Conservation (phyloP, 2,888 invertebrate species). For the Plagodis pulveraria region DNA sequence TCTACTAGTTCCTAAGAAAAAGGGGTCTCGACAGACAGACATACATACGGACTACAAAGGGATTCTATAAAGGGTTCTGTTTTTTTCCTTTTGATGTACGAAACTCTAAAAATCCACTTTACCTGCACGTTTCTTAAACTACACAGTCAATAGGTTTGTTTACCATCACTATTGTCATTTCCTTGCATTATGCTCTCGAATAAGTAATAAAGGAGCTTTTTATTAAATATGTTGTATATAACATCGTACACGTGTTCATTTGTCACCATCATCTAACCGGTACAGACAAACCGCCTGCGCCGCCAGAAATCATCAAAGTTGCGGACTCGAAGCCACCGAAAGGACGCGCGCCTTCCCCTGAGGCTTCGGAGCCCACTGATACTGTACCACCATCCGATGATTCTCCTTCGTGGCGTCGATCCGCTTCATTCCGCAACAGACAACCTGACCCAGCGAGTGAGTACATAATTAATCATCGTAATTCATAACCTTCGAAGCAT, state of each 20-base stretch:
- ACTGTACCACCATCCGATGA: constrained; percentile 56
- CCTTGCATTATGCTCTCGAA: no score
- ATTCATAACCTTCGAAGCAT: no score
- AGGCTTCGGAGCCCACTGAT: constrained; percentile 48
- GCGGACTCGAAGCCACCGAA: constrained; percentile 76
- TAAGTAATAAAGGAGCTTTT: no score
- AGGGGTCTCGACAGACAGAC: no score
- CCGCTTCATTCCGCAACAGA: constrained; percentile 67
- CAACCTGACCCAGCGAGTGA: constrained; percentile 65
- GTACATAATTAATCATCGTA: constrained; percentile 37
- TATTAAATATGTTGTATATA: constrained; percentile 18
- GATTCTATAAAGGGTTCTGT: no score
- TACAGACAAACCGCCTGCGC: constrained; percentile 63
- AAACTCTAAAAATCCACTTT: no score
- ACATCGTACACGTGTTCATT: constrained; percentile 20
- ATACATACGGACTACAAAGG: no score
- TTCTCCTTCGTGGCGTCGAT: constrained; percentile 76
- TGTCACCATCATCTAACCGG: constrained; percentile 20
- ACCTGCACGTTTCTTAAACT: no score
- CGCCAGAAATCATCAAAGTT: constrained; percentile 72
- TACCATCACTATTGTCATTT: no score
- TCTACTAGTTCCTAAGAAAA: no score
- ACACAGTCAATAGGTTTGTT: no score
- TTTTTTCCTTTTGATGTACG: no score
- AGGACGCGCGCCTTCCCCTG: constrained; percentile 69